Base-by-base conservation (phyloP, 2,888 invertebrate species). In the Heliconius erato region DNA sequence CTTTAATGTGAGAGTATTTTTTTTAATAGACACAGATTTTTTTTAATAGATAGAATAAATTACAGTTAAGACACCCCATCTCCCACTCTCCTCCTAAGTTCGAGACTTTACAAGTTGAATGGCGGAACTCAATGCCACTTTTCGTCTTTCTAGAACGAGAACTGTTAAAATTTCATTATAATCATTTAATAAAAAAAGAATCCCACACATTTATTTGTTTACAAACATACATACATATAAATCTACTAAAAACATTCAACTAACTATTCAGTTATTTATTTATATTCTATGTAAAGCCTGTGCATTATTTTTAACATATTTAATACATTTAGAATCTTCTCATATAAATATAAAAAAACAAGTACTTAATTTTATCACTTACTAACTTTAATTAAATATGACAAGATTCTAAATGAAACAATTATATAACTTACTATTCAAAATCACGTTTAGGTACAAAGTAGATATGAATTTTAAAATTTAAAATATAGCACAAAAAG, bases 241-340 rank as follows among this genome's bases (percentile, higher is more conserved):
- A 14, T 26, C 72, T 44, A 49, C 44, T 26, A 26, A 44, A 72
- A 40, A 35, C 35, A 23, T 49, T 72, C 44, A 40, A 49, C 72
- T 72, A 72, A 44, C 72, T 72, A 72, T 71, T 35, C 23, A 69
- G 4, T 26, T 65, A 65, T 67, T 67, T 67, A 67, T 67, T 71
- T 71, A 71, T 71, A 35, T 32, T 72, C 72, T 72, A 72, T 72
- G 44, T 72, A 72, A 72, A 72, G 72, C 72, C 44, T n/a, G 44
- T 72, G 44, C 44, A n/a, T 72, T 72, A 28, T 72, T 72, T 72
- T 26, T 35, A n/a, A 40, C 40, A n/a, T 40, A 40, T 71, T 71
- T 72, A 72, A 49, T 26, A 19, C 26, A 49, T 72, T 16, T 40
- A 44, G 26, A 72, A 40, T 72, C n/a, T 40, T 28, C 14, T 67